Evolutionary conservation across 2,113 vertebrate species (phyloP).

Genomic region (Turdus rufiventris): DNA sequence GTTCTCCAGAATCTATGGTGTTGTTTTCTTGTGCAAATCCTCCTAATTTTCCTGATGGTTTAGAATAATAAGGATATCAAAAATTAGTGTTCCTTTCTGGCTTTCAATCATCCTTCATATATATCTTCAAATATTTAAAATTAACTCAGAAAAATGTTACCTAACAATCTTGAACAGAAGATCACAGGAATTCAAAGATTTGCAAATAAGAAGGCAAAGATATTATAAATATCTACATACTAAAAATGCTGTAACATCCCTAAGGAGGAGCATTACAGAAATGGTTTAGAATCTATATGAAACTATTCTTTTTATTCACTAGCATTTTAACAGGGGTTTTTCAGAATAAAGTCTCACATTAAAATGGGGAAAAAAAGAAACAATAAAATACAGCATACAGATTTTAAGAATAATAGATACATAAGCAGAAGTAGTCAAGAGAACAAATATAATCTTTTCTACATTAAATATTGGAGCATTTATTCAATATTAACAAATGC

Average conservation of each 20-base stretch:
- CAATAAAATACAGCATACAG: neutral
- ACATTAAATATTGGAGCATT: neutral
- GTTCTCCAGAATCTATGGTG: conserved; percentile 91
- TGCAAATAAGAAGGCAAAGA: neutral
- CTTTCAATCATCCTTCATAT: neutral
- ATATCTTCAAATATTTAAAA: conserved; percentile 2
- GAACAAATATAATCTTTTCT: neutral
- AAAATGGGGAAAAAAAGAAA: neutral
- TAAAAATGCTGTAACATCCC: conserved; percentile 16
- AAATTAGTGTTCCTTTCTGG: neutral
- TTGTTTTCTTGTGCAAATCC: conserved; percentile 90
- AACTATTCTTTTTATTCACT: neutral
- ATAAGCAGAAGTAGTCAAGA: neutral
- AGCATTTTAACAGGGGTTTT: conserved; percentile 19
- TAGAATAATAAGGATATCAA: conserved; percentile 21
- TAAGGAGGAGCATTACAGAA: neutral
- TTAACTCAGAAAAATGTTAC: neutral
- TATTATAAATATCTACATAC: neutral
- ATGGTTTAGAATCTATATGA: neutral
- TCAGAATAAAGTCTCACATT: neutral
- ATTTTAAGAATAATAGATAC: conserved; percentile 18
- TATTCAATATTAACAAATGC: neutral
- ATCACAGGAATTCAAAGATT: neutral
- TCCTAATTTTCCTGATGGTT: conserved; percentile 78
- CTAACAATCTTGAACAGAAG: neutral